Conservation (phyloP, 2,888 invertebrate species). For the Gortyna flavago region DNA sequence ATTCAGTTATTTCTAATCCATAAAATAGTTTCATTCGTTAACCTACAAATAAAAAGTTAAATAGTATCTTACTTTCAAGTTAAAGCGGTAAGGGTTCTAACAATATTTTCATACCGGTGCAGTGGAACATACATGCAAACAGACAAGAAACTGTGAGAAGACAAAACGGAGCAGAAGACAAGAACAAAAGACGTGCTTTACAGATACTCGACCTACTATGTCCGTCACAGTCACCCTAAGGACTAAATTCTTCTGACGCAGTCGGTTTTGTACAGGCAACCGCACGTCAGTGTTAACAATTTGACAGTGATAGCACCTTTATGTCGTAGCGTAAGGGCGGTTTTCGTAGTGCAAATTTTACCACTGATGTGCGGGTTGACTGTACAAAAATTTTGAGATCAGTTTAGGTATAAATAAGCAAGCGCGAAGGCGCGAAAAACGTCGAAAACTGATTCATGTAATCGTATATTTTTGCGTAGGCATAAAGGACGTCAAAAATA, state of each 20-base stretch:
- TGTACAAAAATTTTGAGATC: not conserved
- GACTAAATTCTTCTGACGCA: not conserved
- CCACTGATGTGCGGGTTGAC: not conserved
- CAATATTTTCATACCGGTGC: constrained; percentile 31
- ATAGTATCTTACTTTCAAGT: constrained; percentile 39
- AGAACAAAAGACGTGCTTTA: constrained; percentile 12
- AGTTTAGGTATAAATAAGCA: not conserved
- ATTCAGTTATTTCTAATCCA: not conserved
- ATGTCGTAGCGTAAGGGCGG: not conserved
- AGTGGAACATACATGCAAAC: constrained; percentile 54
- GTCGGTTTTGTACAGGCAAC: not conserved
- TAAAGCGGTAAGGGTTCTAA: constrained; percentile 28
- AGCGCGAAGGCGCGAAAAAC: not conserved
- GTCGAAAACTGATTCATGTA: no score
- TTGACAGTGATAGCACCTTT: not conserved
- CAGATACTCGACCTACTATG: constrained; percentile 29
- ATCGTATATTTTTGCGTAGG: not conserved
- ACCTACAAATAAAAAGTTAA: constrained; percentile 1
- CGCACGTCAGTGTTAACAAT: not conserved
- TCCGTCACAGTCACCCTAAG: not conserved
- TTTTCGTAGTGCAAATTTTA: not conserved
- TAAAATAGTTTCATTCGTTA: not conserved
- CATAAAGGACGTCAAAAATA: not conserved
- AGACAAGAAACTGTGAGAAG: constrained; percentile 37
- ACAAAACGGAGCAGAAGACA: constrained; percentile 17